A percentile compares a stretch with the other conserved stretches of the same genome.
phyloP scores from a whole-genome alignment of 2,888 invertebrate genomes.

The Conistra vaccinii region DNA sequence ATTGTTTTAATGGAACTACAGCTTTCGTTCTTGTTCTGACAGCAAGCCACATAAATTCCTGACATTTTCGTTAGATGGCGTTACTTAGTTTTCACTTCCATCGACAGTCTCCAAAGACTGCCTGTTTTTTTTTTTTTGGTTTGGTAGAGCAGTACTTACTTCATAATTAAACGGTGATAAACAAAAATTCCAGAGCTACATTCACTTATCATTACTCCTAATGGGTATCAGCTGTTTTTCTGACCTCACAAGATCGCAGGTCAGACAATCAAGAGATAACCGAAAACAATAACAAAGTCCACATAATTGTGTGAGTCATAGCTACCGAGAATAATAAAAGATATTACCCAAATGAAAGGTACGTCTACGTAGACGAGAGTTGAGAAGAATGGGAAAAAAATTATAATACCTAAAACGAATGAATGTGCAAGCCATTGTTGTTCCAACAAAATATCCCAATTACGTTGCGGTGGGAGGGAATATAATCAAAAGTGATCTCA shows the following conservation, averaged over 20 bases:
- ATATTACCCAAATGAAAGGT: slow-evolving; percentile 56
- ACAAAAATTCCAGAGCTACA: slow-evolving; percentile 19
- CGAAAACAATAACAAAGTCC: slow-evolving; percentile 58
- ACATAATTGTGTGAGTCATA: slow-evolving; percentile 52
- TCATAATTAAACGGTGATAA: neutral
- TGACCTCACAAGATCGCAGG: slow-evolving; percentile 44
- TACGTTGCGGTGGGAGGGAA: slow-evolving; percentile 87
- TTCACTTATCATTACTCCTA: slow-evolving; percentile 34
- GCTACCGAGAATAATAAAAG: slow-evolving; percentile 52
- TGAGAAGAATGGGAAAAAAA: slow-evolving; percentile 76
- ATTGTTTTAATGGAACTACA: too few relatives aligned
- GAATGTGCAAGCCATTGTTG: slow-evolving; percentile 88
- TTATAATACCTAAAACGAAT: slow-evolving; percentile 87
- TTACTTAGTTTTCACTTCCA: too few relatives aligned
- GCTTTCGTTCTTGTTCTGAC: too few relatives aligned
- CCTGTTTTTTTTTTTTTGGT: neutral
- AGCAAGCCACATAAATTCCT: too few relatives aligned
- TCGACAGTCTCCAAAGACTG: too few relatives aligned
- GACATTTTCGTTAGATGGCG: too few relatives aligned
- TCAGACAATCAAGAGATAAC: slow-evolving; percentile 46
- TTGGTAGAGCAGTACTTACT: neutral
- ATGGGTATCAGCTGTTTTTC: slow-evolving; percentile 53
- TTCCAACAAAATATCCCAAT: slow-evolving; percentile 88
- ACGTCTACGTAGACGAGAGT: slow-evolving; percentile 52
- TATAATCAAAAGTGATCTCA: slow-evolving; percentile 89